Percentiles rank a stretch among this genome's conserved stretches.
Conservation (phyloP, 35 echinoderm and acorn worm genomes). For the Lytechinus pictus region DNA sequence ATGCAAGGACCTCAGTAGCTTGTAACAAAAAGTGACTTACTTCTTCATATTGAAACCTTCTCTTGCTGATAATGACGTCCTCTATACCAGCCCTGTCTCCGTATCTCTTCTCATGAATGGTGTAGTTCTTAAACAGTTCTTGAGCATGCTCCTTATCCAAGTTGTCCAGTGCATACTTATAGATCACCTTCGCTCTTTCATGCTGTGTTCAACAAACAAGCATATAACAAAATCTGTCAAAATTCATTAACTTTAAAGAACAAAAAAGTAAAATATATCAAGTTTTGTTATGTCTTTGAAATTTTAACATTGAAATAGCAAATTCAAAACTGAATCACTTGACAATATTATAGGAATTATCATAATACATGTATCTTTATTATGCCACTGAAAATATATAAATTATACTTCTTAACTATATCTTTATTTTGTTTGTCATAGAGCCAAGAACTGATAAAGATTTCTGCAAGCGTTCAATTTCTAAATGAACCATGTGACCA, state of each 20-base stretch:
- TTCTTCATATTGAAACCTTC: slow-evolving; percentile 98
- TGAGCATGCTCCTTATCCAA: slow-evolving; percentile 92
- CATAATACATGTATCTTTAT: no score
- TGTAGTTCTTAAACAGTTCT: slow-evolving; percentile 96
- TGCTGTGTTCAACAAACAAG: slow-evolving; percentile 65
- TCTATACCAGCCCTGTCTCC: slow-evolving; percentile 98
- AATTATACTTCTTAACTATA: no score
- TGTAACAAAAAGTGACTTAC: slow-evolving; percentile 36
- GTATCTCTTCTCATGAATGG: slow-evolving; percentile 98
- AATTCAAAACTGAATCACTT: no score
- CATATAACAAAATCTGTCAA: neutral
- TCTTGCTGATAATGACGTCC: slow-evolving; percentile 94
- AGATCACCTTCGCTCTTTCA: slow-evolving; percentile 93
- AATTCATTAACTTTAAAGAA: neutral
- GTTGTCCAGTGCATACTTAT: slow-evolving; percentile 86
- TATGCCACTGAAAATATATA: no score
- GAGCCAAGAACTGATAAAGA: no score
- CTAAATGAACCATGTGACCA: neutral
- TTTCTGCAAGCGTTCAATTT: neutral
- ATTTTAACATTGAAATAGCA: no score
- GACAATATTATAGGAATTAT: no score
- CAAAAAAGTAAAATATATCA: neutral
- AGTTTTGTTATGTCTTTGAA: no score
- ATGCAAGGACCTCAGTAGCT: no score
- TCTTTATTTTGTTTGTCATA: no score